Evolutionary conservation across 2,797 vertebrate species (phyloP), one percentile per base, ranked within the genome.

Genomic region (Salarias fasciatus): DNA sequence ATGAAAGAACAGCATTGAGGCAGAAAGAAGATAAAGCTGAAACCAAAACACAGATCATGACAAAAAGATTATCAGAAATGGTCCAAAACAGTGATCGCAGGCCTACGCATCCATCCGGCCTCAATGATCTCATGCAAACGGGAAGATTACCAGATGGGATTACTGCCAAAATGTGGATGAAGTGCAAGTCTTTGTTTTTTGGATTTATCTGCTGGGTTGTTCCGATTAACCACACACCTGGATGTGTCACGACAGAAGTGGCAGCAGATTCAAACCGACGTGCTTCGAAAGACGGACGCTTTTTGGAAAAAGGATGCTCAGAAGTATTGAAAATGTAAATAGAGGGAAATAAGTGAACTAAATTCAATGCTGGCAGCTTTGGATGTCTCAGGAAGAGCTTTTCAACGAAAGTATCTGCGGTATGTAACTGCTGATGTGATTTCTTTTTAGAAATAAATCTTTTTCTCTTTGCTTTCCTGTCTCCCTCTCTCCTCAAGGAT

Each of bases 401-500:
- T 37, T 11, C 18, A 18, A 5, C 1, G 11, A 5, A 56, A 49
- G 6, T 37, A 18, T 47, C 11, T 7, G 18, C 40, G 10, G 6
- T 62, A 9, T 47, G 0, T 30, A 29, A 11, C n/a, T 42, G 28
- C 45, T 43, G 33, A 54, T 56, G 51, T 52, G 37, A 67, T 53
- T 63, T 11, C 5, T 11, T 38, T 10, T 38, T 11, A 9, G 56
- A 70, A 60, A 59, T 8, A 51, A 67, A 48, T 9, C 1, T 7
- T 56, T 61, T 54, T 64, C 42, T 77, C 15, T 28, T 54, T 4
- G 12, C 69, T 31, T 78, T 28, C 53, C 55, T 49, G 41, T 54
- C 33, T 33, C 24, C 18, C n/a, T 49, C 8, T 51, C 52, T 58
- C 65, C 29, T 69, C 43, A 84, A 99, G 98, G 97, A 99, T 71